Evolutionary conservation across 2,797 vertebrate species (phyloP).

Genomic region (Urocyon cinereoargenteus): DNA sequence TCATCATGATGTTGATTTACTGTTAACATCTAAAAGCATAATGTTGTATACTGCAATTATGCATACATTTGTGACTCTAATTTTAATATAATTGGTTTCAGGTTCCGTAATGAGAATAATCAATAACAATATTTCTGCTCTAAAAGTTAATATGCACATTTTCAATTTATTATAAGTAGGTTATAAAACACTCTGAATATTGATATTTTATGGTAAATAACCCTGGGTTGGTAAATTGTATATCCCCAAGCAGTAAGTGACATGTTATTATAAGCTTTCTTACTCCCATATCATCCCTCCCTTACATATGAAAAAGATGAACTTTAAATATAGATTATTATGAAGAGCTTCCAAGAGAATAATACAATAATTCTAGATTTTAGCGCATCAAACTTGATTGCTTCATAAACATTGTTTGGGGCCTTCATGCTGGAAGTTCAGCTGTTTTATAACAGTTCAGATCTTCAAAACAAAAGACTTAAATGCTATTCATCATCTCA

Average conservation of each 20-base stretch:
- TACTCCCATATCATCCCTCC: conserved; percentile 69
- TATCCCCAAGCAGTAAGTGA: conserved; percentile 69
- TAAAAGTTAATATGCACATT: conserved; percentile 70
- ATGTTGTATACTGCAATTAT: not conserved
- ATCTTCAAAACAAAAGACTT: not conserved
- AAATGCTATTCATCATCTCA: not conserved
- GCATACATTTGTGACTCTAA: conserved; percentile 40
- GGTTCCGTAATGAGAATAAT: conserved; percentile 66
- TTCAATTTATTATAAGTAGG: conserved; percentile 42
- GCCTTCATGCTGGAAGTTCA: not conserved
- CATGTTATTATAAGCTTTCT: conserved; percentile 83
- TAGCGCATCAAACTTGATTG: conserved; percentile 39
- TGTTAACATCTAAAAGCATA: not conserved
- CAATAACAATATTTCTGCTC: conserved; percentile 78
- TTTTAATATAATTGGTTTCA: conserved; percentile 73
- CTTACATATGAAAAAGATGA: conserved; percentile 20
- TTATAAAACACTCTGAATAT: conserved; percentile 27
- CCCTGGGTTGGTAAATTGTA: conserved; percentile 81
- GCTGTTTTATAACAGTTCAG: not conserved
- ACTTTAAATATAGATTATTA: conserved; percentile 66
- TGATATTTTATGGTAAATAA: conserved; percentile 84
- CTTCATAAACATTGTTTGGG: conserved; percentile 42
- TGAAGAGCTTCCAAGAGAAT: conserved; percentile 80
- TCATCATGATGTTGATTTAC: conserved; percentile 33
- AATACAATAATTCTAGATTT: conserved; percentile 50